phyloP scores from a whole-genome alignment of 2,113 vertebrate species.

The Pica pica region DNA sequence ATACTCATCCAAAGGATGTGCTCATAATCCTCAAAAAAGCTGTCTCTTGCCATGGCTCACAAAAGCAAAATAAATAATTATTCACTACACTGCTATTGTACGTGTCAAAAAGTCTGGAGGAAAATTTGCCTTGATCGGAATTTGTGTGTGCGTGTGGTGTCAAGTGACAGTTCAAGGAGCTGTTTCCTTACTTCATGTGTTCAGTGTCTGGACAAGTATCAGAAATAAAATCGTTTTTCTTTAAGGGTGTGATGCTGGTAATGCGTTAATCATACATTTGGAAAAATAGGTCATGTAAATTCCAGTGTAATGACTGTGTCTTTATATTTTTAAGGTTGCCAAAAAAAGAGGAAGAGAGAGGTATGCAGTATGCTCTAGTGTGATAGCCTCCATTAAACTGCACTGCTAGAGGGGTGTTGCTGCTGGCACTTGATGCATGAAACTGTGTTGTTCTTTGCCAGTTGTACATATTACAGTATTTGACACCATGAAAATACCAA shows the following conservation, averaged over 20 bases:
- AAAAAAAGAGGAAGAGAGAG: slow-evolving; percentile 41
- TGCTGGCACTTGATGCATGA: slow-evolving; percentile 8
- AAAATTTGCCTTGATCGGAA: slow-evolving; percentile 4
- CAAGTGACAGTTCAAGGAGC: background rate
- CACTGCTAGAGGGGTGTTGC: background rate
- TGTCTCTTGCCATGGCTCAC: background rate
- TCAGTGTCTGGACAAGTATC: slow-evolving; percentile 40
- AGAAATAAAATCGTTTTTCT: slow-evolving; percentile 51
- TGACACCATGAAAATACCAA: slow-evolving; percentile 47
- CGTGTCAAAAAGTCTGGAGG: background rate
- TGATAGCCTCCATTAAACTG: background rate
- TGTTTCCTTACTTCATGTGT: background rate
- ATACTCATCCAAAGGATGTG: background rate
- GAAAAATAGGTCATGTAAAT: slow-evolving; percentile 55
- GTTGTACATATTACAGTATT: slow-evolving; percentile 29
- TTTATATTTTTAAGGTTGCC: slow-evolving; percentile 37
- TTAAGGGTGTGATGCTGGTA: slow-evolving; percentile 21
- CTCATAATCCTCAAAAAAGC: background rate
- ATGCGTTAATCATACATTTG: slow-evolving; percentile 16
- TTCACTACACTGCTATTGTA: background rate
- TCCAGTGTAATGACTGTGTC: slow-evolving; percentile 36
- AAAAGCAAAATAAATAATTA: slow-evolving; percentile 17
- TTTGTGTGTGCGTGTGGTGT: background rate
- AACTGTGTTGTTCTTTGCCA: slow-evolving; percentile 36
- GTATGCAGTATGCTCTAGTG: background rate